These are phyloP conservation scores for Epicauta chinensis DNA, from an alignment of 1,140 invertebrate species.

Conservation along the genomic window DNA sequence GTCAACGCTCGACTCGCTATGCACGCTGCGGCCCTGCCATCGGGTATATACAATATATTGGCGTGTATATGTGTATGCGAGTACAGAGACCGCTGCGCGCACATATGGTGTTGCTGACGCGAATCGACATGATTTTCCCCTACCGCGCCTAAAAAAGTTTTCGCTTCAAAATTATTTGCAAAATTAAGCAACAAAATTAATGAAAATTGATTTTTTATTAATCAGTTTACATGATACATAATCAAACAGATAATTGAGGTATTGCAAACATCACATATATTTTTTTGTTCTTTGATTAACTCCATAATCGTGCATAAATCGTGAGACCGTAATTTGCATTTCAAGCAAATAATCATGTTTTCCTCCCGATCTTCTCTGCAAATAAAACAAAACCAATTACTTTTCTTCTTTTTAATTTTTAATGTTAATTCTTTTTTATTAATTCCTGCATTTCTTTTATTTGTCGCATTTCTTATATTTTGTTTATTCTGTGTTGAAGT, in stretches of 20 bases:
- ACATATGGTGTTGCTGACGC: too few relatives aligned
- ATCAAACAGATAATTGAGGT: background rate
- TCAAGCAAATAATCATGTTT: constrained; percentile 4
- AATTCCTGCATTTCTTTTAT: constrained; percentile 12
- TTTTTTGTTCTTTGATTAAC: constrained; percentile 7
- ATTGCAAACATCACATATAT: constrained; percentile 6
- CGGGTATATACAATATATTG: too few relatives aligned
- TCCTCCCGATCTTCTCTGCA: constrained; percentile 8
- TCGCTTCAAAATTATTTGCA: too few relatives aligned
- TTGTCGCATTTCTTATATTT: constrained; percentile 9
- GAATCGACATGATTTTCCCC: too few relatives aligned
- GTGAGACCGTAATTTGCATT: constrained; percentile 3
- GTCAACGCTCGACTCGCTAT: too few relatives aligned
- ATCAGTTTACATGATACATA: constrained; percentile 1
- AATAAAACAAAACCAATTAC: background rate
- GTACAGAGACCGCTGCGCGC: too few relatives aligned
- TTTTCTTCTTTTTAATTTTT: constrained; percentile 9
- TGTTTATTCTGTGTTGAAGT: constrained; percentile 14
- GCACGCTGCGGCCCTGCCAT: too few relatives aligned
- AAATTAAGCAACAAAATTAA: background rate
- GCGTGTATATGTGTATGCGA: too few relatives aligned
- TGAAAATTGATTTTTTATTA: constrained; percentile 1
- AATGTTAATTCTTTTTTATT: constrained; percentile 4
- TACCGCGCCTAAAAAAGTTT: too few relatives aligned
- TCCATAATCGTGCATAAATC: constrained; percentile 2